Base-by-base conservation (phyloP, 92 coral and sea anemone genomes). In the Epizoanthus ramosus region DNA sequence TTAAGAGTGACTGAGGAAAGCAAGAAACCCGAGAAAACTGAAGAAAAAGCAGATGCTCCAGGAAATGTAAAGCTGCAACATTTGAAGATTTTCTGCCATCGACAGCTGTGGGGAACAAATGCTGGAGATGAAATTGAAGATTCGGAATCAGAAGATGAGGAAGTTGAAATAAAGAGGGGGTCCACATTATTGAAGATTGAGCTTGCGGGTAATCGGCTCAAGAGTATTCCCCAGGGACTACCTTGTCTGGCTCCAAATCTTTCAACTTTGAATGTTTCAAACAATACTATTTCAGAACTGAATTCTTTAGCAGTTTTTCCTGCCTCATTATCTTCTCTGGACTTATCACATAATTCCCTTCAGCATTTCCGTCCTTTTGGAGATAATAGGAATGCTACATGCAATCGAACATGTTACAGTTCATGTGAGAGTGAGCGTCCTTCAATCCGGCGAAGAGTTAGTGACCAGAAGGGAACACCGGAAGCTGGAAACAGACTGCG, bases 121-220 rank as follows among this genome's bases (percentile, higher is more conserved):
- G 91, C 90, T 74, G 85, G 91, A 18, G 95, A 90, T 79, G 99
- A 97, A 31, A 67, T 92, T 19, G 99, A 94, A 58, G 98, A 94
- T 63, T 97, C 99, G 0, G 98, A 94, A 45, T 93, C 94, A 7
- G 99, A 97, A 9, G 99, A 97, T 31, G 99, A 97, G 68, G 99
- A 94, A 71, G 35, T 89, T 18, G 98, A 94, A 15, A 68, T 66
- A 7, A 82, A 81, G 43, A 91, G 83, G 43, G 97, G 95, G 50
- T 91, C 92, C 33, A 87, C 98, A 1, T 74, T 97, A 60, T 85
- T 86, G 35, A 97, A 97, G 66, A 98, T 97, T 21, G 99, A 97
- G 57, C 79, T 97, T 67, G 89, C 98, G 6, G 83, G 81, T 41
- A 97, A 97, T 74, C 92, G 77, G 87, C 74, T 97, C 52, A 59